These are phyloP conservation scores for Poeciliopsis turneri DNA, from an alignment of 2,797 vertebrate genomes.

Conservation along the genomic window DNA sequence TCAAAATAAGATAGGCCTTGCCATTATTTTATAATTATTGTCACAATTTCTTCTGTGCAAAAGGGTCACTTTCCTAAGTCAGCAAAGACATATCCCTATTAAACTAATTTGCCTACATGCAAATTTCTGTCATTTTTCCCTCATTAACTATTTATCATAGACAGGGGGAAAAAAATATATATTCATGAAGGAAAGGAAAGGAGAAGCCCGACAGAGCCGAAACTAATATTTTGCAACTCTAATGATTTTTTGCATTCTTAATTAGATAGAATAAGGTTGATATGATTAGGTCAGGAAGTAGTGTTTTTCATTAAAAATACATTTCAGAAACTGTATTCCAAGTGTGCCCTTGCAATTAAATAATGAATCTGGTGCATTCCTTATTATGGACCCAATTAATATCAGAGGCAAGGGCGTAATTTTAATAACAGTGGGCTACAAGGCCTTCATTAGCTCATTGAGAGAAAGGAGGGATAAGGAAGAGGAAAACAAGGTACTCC, in stretches of 20 bases:
- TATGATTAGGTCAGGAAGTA: constrained; percentile 99
- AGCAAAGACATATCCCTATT: constrained; percentile 91
- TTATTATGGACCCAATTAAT: constrained; percentile 99
- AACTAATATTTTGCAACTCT: constrained; percentile 99
- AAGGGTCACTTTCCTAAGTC: constrained; percentile 95
- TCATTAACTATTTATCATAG: constrained; percentile 98
- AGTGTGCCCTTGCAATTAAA: constrained; percentile 99
- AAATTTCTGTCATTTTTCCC: constrained; percentile 98
- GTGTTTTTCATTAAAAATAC: constrained; percentile 99
- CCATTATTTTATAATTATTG: constrained; percentile 89
- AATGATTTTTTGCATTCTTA: constrained; percentile 99
- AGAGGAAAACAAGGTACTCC: constrained; percentile 74
- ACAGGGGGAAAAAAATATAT: constrained; percentile 81
- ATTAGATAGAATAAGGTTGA: constrained; percentile 99
- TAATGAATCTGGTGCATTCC: constrained; percentile 95
- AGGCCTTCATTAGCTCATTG: constrained; percentile 90
- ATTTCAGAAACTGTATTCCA: constrained; percentile 98
- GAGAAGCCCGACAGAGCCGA: constrained; percentile 92
- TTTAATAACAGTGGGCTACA: constrained; percentile 96
- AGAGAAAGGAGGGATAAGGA: constrained; percentile 62
- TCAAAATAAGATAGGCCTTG: constrained; percentile 82
- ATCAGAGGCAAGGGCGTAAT: constrained; percentile 91
- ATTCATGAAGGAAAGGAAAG: constrained; percentile 90
- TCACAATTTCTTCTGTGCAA: constrained; percentile 83
- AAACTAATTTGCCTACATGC: constrained; percentile 98